Percentiles rank a stretch among this genome's conserved stretches.
These are phyloP conservation scores for Bombus soroeensis DNA, from an alignment of 1,140 invertebrate species.

Conservation along the genomic window DNA sequence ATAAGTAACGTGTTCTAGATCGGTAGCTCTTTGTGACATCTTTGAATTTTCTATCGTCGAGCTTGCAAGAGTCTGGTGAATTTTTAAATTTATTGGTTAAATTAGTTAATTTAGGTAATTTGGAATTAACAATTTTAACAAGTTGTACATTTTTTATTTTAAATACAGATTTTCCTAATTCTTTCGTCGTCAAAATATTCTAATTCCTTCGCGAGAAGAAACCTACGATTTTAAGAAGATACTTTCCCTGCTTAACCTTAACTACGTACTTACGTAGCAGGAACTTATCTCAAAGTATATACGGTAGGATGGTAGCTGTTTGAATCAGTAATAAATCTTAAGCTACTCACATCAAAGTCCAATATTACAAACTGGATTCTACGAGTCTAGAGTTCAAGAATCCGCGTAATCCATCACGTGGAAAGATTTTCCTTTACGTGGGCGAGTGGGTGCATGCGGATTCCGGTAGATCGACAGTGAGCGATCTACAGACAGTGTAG, in stretches of 20 bases:
- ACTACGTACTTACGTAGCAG: no score
- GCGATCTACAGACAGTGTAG: slow-evolving; percentile 4
- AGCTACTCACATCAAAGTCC: not conserved
- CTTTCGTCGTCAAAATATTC: not conserved
- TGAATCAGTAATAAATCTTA: not conserved
- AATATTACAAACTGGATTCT: not conserved
- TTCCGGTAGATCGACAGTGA: not conserved
- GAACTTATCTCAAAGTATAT: not conserved
- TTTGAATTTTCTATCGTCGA: no score
- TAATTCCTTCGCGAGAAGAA: not conserved
- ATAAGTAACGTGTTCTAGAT: no score
- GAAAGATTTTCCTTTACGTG: slow-evolving; percentile 11
- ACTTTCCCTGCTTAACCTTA: no score
- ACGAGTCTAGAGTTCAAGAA: not conserved
- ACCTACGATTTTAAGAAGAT: not conserved
- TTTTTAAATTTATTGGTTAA: no score
- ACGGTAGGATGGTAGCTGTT: not conserved
- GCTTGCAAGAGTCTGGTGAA: no score
- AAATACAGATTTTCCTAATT: not conserved
- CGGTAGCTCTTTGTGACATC: no score
- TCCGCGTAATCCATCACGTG: not conserved
- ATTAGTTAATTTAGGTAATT: no score
- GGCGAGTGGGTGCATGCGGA: not conserved
- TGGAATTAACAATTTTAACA: no score
- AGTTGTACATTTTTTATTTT: no score